phyloP scores from a whole-genome alignment of 2,113 vertebrate species.

The Amblyopsis rosae region DNA sequence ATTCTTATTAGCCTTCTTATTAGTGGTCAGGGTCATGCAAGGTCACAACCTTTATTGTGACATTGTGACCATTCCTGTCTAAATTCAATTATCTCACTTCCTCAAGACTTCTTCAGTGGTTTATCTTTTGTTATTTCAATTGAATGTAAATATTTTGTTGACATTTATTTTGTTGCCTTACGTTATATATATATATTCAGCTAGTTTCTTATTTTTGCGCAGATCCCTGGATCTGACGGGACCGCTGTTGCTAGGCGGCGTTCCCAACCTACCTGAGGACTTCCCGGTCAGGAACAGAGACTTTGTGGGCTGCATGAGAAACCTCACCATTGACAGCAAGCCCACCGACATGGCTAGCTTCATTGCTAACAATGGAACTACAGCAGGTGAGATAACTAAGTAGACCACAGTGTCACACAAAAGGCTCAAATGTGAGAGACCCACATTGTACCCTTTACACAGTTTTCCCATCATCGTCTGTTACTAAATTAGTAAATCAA shows the following conservation, averaged over 20 bases:
- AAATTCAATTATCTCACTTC: no score
- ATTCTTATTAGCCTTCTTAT: no score
- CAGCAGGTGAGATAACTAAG: slow-evolving; percentile 76
- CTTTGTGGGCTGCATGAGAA: slow-evolving; percentile 95
- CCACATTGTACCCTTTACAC: no score
- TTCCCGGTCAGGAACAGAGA: slow-evolving; percentile 92
- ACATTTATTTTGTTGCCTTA: background rate
- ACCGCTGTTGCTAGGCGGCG: slow-evolving; percentile 90
- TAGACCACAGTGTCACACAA: no score
- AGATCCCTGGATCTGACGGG: slow-evolving; percentile 96
- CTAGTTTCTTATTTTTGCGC: slow-evolving; percentile 20
- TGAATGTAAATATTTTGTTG: background rate
- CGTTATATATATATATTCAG: background rate
- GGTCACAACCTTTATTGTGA: no score
- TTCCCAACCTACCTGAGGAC: slow-evolving; percentile 94
- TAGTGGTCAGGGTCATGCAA: no score
- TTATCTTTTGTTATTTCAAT: background rate
- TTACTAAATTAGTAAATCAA: no score
- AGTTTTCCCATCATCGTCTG: no score
- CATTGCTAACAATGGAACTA: slow-evolving; percentile 95
- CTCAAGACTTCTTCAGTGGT: background rate
- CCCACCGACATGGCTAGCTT: slow-evolving; percentile 90
- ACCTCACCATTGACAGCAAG: slow-evolving; percentile 88
- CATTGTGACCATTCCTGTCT: no score
- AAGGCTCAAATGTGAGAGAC: no score